Base-by-base conservation (phyloP, 1,140 invertebrate genomes). In the Monochamus saltuarius region DNA sequence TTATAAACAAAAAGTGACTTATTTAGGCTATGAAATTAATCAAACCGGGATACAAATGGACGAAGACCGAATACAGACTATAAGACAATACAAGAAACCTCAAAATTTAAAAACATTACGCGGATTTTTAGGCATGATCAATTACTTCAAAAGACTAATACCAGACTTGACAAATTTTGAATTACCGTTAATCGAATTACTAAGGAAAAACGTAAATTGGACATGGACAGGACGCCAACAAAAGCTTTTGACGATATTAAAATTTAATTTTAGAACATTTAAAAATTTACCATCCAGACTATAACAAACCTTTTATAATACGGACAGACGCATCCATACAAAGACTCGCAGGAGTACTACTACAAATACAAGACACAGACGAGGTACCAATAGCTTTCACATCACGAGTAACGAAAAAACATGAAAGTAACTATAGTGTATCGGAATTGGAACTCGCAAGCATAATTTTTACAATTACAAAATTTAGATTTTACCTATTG, bases 281-380 rank as follows among this genome's bases (percentile, higher is more conserved):
- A 11, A 29, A 49, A 49, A 22, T 22, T 22, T 49, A 49, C 10
- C 46, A 49, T 29, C 46, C 46, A 29, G 9, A 34, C 9, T 49
- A 49, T 49, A 34, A 49, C 34, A 19, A 19, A 49, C 46, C 7
- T 10, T 49, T 49, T 29, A n/a, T n/a, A n/a, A n/a, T n/a, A n/a
- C n/a, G n/a, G n/a, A n/a, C n/a, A n/a, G n/a, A n/a, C n/a, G n/a
- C n/a, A n/a, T n/a, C n/a, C n/a, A n/a, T n/a, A n/a, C n/a, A n/a
- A n/a, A n/a, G n/a, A n/a, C 19, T 29, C 7, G 19, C 13, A 49
- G 9, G 46, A 4, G 34, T 17, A 50, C 14, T 50, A 11, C 3
- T 50, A 11, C 29, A 35, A 34, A 34, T 34, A 34, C 47, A 50
- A 35, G 22, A 50, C 7, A 29, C 1, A n/a, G 11, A 35, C 22